Evolutionary conservation across 2,113 vertebrate species (phyloP), one percentile per base, ranked within the genome.

Genomic region (Rhinolophus sinicus): DNA sequence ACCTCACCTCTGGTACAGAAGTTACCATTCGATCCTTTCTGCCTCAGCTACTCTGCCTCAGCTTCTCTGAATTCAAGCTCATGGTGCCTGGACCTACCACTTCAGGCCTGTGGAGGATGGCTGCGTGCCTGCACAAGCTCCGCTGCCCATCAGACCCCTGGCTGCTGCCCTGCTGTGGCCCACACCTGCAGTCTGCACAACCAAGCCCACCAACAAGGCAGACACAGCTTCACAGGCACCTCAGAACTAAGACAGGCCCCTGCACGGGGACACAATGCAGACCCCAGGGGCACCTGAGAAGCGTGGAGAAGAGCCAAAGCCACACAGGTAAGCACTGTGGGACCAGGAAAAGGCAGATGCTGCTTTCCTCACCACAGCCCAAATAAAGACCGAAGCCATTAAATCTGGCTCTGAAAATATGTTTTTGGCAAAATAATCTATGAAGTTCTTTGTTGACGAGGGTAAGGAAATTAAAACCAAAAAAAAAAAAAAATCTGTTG

Each of bases 401-500:
- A 18, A 19, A 65, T 12, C 52, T 84, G 58, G 70, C 88, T 93
- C 22, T 5, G 35, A 72, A 93, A 94, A 22, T 54, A 35, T 4
- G 1, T 60, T 86, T 85, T 69, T 69, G 65, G 89, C 50, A 82
- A 93, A 88, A 72, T 86, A 44, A 77, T 35, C 65, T 89, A 87
- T 65, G 44, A 69, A 64, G 58, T 73, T 93, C 44, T 88, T 91
- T 35, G 58, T 88, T 90, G 88, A 54, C 33, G 9, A 88, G 40
- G 85, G 40, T 81, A 80, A 82, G 72, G 56, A 90, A 93, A 96
- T 97, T 83, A 75, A 90, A 93, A 81, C 47, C 58, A 73, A 44
- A 44, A 44, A 44, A 44, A 44, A 44, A 44, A 44, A 44, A 44
- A 44, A 44, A 44, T 44, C 4, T 65, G 35, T 83, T 72, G 78